phyloP scores from a whole-genome alignment of 2,888 invertebrate genomes.

The Macaria notata region DNA sequence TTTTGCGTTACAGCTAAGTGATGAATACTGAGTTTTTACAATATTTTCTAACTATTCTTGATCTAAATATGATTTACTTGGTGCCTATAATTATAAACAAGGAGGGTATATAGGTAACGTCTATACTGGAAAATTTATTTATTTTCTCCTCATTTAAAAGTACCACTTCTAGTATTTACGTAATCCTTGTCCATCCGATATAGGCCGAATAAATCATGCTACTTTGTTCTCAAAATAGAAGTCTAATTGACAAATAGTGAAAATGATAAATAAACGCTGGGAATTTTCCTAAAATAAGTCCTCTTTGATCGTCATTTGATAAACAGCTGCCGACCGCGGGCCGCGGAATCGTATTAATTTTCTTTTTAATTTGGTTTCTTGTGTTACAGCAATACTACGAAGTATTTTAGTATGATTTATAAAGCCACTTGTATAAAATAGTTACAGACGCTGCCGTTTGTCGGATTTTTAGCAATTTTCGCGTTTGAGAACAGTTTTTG shows the following conservation, averaged over 20 bases:
- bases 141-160: slow-evolving; percentile 26
- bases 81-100: too few species aligned
- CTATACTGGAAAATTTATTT: too few species aligned
- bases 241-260: slow-evolving; percentile 81
- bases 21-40: too few species aligned
- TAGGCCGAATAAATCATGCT: slow-evolving; percentile 69
- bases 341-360: slow-evolving; percentile 76
- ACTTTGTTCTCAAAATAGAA: slow-evolving; percentile 75
- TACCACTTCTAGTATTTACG: slow-evolving; percentile 16
- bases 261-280: slow-evolving; percentile 77
- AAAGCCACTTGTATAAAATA: slow-evolving; percentile 40
- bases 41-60: too few species aligned
- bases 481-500: slow-evolving; percentile 34
- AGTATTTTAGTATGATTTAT: slow-evolving; percentile 67
- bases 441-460: slow-evolving; percentile 40
- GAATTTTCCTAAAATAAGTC: slow-evolving; percentile 72
- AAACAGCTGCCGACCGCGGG: slow-evolving; percentile 66
- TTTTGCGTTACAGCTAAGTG: too few species aligned
- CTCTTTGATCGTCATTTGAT: slow-evolving; percentile 78
- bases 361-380: slow-evolving; percentile 66
- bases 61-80: too few species aligned
- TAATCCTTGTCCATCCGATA: slow-evolving; percentile 36
- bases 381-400: slow-evolving; percentile 51
- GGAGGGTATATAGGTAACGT: too few species aligned
- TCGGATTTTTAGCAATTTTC: slow-evolving; percentile 42